Evolutionary conservation across 2,888 invertebrate genomes (phyloP).

Genomic region (Dysmachus trigonus): DNA sequence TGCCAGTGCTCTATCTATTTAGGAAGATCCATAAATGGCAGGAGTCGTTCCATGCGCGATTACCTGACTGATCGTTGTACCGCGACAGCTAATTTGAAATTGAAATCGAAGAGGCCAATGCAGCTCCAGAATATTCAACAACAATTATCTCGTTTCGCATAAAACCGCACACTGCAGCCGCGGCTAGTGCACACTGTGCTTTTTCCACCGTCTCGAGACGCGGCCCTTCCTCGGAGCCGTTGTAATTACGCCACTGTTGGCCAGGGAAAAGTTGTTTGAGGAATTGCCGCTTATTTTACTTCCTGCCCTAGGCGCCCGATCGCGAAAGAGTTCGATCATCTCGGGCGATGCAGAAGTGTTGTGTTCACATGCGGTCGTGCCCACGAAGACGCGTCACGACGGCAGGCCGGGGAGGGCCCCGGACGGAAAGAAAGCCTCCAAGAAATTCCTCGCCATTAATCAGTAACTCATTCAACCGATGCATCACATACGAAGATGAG

Average conservation of each 20-base stretch:
- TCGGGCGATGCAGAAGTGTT: not conserved
- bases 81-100: not conserved
- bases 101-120: not conserved
- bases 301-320: slow-evolving; percentile 30
- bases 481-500: slow-evolving; percentile 44
- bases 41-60: not conserved
- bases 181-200: not conserved
- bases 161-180: not conserved
- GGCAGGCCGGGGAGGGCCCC: not conserved
- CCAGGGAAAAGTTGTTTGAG: slow-evolving; percentile 39
- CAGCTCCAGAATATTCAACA: not conserved
- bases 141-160: not conserved
- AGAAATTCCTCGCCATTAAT: slow-evolving; percentile 43
- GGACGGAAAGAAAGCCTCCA: slow-evolving; percentile 35
- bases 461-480: slow-evolving; percentile 44
- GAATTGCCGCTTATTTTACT: slow-evolving; percentile 41
- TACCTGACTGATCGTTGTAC: not conserved
- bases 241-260: slow-evolving; percentile 34
- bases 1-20: not conserved
- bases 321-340: slow-evolving; percentile 35
- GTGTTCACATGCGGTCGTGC: not conserved
- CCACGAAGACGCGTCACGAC: slow-evolving; percentile 2
- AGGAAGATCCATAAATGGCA: not conserved
- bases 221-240: not conserved
- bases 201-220: not conserved